These are phyloP conservation scores for Nomia melanderi DNA, from an alignment of 1,140 invertebrate species.

Conservation along the genomic window DNA sequence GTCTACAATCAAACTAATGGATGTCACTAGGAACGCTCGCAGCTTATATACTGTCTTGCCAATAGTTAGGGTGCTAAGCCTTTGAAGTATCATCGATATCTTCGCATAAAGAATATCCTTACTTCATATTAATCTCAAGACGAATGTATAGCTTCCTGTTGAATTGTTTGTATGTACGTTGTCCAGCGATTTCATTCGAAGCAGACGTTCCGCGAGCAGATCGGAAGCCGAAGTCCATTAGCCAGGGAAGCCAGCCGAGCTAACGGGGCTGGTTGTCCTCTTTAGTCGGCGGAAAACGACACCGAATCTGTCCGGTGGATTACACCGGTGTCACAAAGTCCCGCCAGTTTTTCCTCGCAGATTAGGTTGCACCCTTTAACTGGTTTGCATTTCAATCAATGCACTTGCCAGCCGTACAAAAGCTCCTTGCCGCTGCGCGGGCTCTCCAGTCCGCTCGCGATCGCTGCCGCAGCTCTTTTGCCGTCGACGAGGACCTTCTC, in stretches of 20 bases:
- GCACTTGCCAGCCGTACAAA: slow-evolving; percentile 62
- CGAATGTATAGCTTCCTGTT: too few species aligned
- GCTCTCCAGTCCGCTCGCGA: slow-evolving; percentile 39
- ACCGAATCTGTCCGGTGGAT: slow-evolving; percentile 53
- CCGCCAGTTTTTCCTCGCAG: slow-evolving; percentile 50
- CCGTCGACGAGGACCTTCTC: neutral
- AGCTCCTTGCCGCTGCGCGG: slow-evolving; percentile 24
- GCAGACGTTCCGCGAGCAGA: neutral
- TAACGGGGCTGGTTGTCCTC: slow-evolving; percentile 36
- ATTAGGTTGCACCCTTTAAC: slow-evolving; percentile 79
- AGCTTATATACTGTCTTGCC: too few species aligned
- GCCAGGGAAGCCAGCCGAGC: neutral
- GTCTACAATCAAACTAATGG: too few species aligned
- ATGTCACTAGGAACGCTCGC: too few species aligned
- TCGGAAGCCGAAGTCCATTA: neutral
- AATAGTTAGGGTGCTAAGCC: too few species aligned
- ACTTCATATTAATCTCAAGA: too few species aligned
- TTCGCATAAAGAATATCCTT: too few species aligned
- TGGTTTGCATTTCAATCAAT: slow-evolving; percentile 81
- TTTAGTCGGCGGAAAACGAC: slow-evolving; percentile 65
- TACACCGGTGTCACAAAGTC: slow-evolving; percentile 35
- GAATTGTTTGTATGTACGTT: too few species aligned
- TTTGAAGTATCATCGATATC: too few species aligned
- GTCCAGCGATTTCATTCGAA: too few species aligned
- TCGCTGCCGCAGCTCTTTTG: slow-evolving; percentile 12